Base-by-base conservation (phyloP, 2,797 vertebrate species). In the Rhyacichthys aspro region DNA sequence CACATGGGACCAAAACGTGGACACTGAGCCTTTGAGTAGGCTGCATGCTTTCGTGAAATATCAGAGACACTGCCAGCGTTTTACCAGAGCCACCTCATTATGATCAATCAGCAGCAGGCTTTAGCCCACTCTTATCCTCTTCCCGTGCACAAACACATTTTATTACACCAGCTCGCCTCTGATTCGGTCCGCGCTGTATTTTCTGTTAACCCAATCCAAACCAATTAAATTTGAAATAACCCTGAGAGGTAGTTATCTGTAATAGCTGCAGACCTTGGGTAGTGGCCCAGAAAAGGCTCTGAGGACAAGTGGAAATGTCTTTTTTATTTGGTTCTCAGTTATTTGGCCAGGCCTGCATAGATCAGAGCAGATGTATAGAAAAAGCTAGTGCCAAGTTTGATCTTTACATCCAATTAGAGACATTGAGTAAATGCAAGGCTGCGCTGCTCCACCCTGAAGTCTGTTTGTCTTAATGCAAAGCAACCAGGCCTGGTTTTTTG, bases 41-140 rank as follows among this genome's bases (percentile, higher is more conserved):
- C 43, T 19, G 56, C 59, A 69, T 66, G 64, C 84, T 79, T 28
- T 90, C 52, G 58, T 85, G 80, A 90, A 86, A 88, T 88, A 70
- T 85, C 73, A 88, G 74, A 81, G 57, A 48, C n/a, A 39, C 54
- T 80, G 74, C 80, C 68, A 81, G 59, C 59, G 64, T 68, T 72
- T 72, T 38, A 68, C 34, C 55, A 49, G 53, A 65, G 63, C 63
- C 78, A 72, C 71, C 57, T 74, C 72, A 64, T 63, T 62, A 69
- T 83, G 78, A 75, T 62, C 48, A 58, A 61, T 68, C 65, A 62
- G 39, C 12, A 38, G 36, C 65, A 34, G 57, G 42, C 16, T 70
- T 67, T 33, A 48, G 50, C 49, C 48, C 46, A 49, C 66, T 58
- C 39, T 41, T 65, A 23, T 63, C 46, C n/a, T 66, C 57, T 39